phyloP scores from a whole-genome alignment of 2,888 invertebrate species.

The Drosophila multiciliata region DNA sequence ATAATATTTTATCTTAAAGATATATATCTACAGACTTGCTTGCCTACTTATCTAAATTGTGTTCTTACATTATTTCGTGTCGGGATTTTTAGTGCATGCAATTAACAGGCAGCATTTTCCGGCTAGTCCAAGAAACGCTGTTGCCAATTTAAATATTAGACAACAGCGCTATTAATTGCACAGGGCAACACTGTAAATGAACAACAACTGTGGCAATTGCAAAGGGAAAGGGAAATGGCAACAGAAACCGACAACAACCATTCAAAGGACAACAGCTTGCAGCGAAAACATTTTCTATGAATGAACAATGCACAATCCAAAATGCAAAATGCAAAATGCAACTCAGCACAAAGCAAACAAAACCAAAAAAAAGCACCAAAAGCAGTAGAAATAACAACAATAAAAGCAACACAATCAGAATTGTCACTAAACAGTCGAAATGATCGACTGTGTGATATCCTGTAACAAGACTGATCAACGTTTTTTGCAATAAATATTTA shows the following conservation, averaged over 20 bases:
- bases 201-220: background rate
- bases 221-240: slow-evolving; percentile 19
- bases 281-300: slow-evolving; percentile 13
- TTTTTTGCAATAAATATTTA: background rate
- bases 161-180: background rate
- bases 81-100: slow-evolving; percentile 32
- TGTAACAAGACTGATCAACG: background rate
- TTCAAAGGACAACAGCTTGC: slow-evolving; percentile 7
- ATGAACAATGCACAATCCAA: slow-evolving; percentile 28
- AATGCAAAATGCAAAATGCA: slow-evolving; percentile 29
- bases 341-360: slow-evolving; percentile 17
- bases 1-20: background rate
- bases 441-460: slow-evolving; percentile 20
- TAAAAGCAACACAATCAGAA: background rate
- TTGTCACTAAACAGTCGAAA: slow-evolving; percentile 3
- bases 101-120: slow-evolving; percentile 14
- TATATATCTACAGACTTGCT: slow-evolving; percentile 10
- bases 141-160: background rate
- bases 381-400: slow-evolving; percentile 16
- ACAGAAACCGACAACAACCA: slow-evolving; percentile 10
- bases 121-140: background rate
- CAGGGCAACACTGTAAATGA: background rate
- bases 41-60: slow-evolving; percentile 2
- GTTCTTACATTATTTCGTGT: slow-evolving; percentile 12
- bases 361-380: slow-evolving; percentile 17